Base-by-base conservation (phyloP, 2,797 vertebrate genomes). In the Cyclopterus lumpus region DNA sequence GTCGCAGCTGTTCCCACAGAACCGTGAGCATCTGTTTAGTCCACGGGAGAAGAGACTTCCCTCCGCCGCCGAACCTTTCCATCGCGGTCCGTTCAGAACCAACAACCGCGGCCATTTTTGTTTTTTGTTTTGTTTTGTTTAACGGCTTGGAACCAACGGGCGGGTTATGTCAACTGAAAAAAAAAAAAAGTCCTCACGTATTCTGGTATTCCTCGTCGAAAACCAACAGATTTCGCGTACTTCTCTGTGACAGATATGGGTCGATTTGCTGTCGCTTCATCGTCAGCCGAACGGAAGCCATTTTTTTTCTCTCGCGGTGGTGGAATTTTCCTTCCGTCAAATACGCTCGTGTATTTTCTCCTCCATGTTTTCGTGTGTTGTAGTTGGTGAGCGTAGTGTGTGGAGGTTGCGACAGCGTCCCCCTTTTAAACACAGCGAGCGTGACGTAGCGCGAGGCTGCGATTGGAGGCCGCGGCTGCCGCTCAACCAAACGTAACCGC, bases 1-100 rank as follows among this genome's bases (percentile, higher is more conserved):
- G 58, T 53, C 94, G 88, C 0, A 96, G 77, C 68, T 95, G 94
- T 34, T 94, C 94, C 95, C 95, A 95, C 81, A 96, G 53, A 12
- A 92, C 94, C 15, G 79, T 79, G 22, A 95, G 88, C 12, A 96
- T 86, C 46, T 95, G 95, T 70, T 82, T 93, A 0, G 95, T 95
- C 94, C 94, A 94, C 0, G 95, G 95, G 15, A 95, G 75, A 5
- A 95, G 88, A 71, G 94, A 87, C 94, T 90, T 90, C 0, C 94
- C 93, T 6, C 91, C 85, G 34, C 79, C 76, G 2, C 91, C 91
- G 57, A 94, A 93, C 58, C 86, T 86, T 89, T 94, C 92, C 87
- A 95, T 84, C 10, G 87, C 88, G 36, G 89, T 77, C n/a, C 77
- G 75, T 40, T 89, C 89, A 6, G 46, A 68, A 73, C 80, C 87